Base-by-base conservation (phyloP, 23 tunicate species). In the Ascidia mentula region DNA sequence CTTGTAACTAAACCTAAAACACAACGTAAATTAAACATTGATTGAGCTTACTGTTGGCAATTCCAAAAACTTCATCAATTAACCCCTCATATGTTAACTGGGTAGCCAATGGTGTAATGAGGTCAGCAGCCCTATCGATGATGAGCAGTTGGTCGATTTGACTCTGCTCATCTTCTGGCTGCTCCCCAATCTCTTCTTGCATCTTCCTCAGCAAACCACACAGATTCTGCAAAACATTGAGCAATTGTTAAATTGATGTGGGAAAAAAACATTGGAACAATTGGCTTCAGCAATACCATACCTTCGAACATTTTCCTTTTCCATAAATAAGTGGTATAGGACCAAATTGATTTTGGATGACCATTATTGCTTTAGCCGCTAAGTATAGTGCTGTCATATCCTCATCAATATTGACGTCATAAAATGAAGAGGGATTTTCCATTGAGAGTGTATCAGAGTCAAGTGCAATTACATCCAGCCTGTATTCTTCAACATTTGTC, bases 41-140 rank as follows among this genome's bases (percentile, higher is more conserved):
- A 15, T 42, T 42, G 15, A 42, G 24, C 79, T 39, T 72, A 89
- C 95, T 88, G 40, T 89, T 84, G 53, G 72, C 74, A 36, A 93
- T 93, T 24, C 89, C 93, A 84, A 80, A 93, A 18, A 61, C 86
- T 79, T 93, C 98, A 59, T 93, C 98, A 69, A 93, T 93, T 74
- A 93, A 59, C 20, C 98, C 98, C 81, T 93, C 98, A 69, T 88
- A 93, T 34, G 98, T 93, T 0, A 93, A 81, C 59, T 93, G 98
- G 0, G 98, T 88, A 24, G 88, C 90, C 34, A 93, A 46, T 7
- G 98, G 98, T 22, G 93, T 81, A 13, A 93, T 69, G 1, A 87
- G 77, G 69, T 93, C 98, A 32, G 81, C 74, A 5, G 93, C 31
- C 46, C 98, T 69, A 78, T 93, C 98, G 34, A 93, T 75, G 36